Conservation (phyloP, 2,888 invertebrate genomes). For the Chrysomela aeneicollis region DNA sequence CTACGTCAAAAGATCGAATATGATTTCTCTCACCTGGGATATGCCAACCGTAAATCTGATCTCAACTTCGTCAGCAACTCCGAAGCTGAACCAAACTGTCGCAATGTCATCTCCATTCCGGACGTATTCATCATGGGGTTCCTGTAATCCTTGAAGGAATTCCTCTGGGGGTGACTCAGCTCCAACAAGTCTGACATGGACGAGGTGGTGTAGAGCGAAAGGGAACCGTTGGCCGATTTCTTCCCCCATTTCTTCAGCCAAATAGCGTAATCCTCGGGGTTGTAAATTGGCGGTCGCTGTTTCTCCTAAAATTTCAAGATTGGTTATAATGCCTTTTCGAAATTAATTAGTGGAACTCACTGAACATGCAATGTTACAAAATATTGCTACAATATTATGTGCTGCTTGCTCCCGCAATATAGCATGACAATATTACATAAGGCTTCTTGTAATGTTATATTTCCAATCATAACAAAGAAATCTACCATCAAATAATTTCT, state of each 20-base stretch:
- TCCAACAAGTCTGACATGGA: conserved; percentile 50
- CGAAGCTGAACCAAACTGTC: conserved; percentile 87
- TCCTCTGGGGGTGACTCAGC: conserved; percentile 47
- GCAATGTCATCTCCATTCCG: conserved; percentile 84
- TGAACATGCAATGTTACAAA: too few species aligned
- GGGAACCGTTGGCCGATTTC: conserved; percentile 63
- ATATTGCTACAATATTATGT: too few species aligned
- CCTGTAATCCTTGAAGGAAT: conserved; percentile 61
- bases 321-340: too few species aligned
- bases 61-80: conserved; percentile 87
- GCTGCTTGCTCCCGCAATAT: too few species aligned
- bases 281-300: conserved; percentile 87
- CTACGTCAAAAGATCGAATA: too few species aligned
- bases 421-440: too few species aligned
- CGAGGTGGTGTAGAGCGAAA: conserved; percentile 52
- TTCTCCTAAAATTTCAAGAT: conserved; percentile 68
- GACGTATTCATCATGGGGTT: conserved; percentile 74
- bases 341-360: too few species aligned
- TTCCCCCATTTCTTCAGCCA: conserved; percentile 83
- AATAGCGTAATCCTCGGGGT: conserved; percentile 86
- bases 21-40: conserved; percentile 75
- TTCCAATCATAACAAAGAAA: too few species aligned
- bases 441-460: too few species aligned
- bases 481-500: too few species aligned
- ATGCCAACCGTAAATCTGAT: conserved; percentile 85